A percentile compares a stretch with the other conserved stretches of the same genome.
Evolutionary conservation across 2,113 vertebrate species (phyloP).

Genomic region (Columba livia): DNA sequence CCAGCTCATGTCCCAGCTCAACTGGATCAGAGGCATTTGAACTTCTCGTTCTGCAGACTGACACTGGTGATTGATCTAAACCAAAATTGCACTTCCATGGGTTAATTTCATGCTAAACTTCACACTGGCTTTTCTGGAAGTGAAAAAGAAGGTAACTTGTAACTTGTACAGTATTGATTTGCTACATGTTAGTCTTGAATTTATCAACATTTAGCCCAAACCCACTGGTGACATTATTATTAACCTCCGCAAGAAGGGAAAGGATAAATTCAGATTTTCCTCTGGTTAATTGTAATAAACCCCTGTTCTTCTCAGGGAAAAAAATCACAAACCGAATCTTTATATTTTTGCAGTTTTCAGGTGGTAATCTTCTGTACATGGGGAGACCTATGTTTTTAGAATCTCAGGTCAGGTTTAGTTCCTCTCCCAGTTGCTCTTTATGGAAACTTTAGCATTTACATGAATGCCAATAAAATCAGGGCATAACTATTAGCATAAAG

Average conservation of each 20-base stretch:
- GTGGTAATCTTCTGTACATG: not conserved
- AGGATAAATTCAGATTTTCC: not conserved
- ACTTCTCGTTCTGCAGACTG: not conserved
- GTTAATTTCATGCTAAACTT: not conserved
- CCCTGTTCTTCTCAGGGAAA: not conserved
- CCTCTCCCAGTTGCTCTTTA: not conserved
- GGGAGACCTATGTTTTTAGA: not conserved
- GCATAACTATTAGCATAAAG: not conserved
- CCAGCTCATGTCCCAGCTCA: not conserved
- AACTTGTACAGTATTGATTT: not conserved
- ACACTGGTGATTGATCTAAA: not conserved
- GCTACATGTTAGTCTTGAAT: not conserved
- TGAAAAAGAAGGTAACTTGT: not conserved
- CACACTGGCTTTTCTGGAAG: not conserved
- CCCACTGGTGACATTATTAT: rapidly evolving
- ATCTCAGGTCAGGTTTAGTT: not conserved
- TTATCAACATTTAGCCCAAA: not conserved
- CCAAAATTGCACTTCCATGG: not conserved
- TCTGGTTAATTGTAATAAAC: not conserved
- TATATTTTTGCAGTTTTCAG: not conserved
- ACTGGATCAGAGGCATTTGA: not conserved
- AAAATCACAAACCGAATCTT: not conserved
- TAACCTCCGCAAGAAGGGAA: not conserved
- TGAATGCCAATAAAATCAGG: not conserved
- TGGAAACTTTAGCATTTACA: not conserved